Evolutionary conservation across 2,113 vertebrate genomes (phyloP), one percentile per base, ranked within the genome.

Genomic region (Microcebus lehilahytsara): DNA sequence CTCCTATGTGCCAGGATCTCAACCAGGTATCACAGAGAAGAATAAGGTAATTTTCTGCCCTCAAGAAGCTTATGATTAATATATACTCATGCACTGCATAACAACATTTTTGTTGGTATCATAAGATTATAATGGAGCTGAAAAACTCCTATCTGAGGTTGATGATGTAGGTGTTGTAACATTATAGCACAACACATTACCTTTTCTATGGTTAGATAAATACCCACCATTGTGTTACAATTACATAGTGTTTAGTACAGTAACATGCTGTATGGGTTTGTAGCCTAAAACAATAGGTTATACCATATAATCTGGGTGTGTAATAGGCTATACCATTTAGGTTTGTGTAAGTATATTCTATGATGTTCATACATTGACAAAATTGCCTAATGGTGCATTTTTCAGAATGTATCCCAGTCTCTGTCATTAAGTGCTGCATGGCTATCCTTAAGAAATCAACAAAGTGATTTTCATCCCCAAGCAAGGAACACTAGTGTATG

Each of bases 61-160:
- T 93, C 5, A 69, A 92, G 79, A 97, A 89, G 5, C 23, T 89
- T 96, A 49, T 77, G 53, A 90, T 40, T 19, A 92, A 88, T 91
- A 87, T 58, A 77, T 77, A 42, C 16, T 49, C 42, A 77, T 77
- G 27, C 49, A 46, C 14, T 9, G 2, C 46, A 30, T 77, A 46
- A 77, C 27, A 32, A 77, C 11, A 17, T 49, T 49, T 77, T 27
- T 9, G 6, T 77, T 49, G 27, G 46, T 27, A 27, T 42, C 74
- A 77, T 77, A 49, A 32, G 27, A 49, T 75, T 49, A 75, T 75
- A 30, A 75, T 46, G 14, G 72, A 75, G 25, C 72, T 75, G 72
- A 75, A 75, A 75, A 75, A 75, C 40, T 46, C 42, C 42, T 75
- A 75, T 75, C 40, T 9, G 53, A 56, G 17, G 53, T 75, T 46